Base-by-base conservation (phyloP, 1,140 invertebrate genomes). In the Aricia agestis region DNA sequence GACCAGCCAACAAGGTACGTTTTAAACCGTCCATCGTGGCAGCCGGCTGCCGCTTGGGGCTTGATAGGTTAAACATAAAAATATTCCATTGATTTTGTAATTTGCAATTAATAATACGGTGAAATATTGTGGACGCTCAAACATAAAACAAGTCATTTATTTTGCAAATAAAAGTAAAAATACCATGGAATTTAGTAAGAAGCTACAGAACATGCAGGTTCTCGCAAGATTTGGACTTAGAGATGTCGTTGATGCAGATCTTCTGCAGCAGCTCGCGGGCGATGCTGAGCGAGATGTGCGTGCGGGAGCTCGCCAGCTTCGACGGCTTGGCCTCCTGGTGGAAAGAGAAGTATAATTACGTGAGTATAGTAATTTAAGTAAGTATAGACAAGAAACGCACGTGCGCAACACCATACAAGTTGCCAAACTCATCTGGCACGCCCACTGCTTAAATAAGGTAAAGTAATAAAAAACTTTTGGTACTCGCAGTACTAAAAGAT, bases 141-240 rank as follows among this genome's bases (percentile, higher is more conserved):
- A 25, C 25, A n/a, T 32, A 36, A 36, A 36, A 36, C 36, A 36
- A 9, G 9, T 36, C 6, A 6, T 36, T 36, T 52, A 52, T 3
- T 52, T 13, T 52, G 1, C 41, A 42, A 42, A 7, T 6, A 15
- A 13, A 13, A 52, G 45, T 52, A 52, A 13, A 10, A 15, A 11
- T 52, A 13, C 45, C 9, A 9, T 52, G 45, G 45, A 52, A 13
- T 52, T 4, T 1, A 1, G 45, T 52, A 15, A 13, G 61, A 77
- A 70, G 71, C 90, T 95, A 98, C 67, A 98, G 93, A 71, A 97
- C 97, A 84, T 98, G 96, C 67, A 98, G 92, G 88, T 98, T 98
- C 89, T 98, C 97, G 84, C 97, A 98, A 67, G 96, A 97, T 83
- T 97, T 97, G 17, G 97, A 97, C 92, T 97, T 97, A 59, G 94